A percentile compares a stretch with the other conserved stretches of the same genome.
phyloP scores from a whole-genome alignment of 2,797 vertebrate genomes.

The Tolypeutes matacus region DNA sequence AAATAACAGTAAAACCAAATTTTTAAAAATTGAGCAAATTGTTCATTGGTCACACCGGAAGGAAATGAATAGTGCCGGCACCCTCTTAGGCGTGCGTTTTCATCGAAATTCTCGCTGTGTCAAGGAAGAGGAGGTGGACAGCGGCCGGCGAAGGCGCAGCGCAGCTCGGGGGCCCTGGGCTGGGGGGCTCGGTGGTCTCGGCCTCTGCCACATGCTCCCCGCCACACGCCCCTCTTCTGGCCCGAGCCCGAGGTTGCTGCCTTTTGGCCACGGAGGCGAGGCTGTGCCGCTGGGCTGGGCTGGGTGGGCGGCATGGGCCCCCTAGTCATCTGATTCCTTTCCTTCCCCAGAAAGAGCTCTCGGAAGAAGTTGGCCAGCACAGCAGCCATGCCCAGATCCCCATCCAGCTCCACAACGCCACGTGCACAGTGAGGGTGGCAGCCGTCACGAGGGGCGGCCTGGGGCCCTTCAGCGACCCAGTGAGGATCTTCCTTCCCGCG shows the following conservation, averaged over 20 bases:
- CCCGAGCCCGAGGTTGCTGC: no score
- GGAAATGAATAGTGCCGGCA: neutral
- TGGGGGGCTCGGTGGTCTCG: neutral
- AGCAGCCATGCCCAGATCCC: constrained; percentile 79
- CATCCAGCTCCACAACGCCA: constrained; percentile 90
- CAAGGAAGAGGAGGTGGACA: neutral
- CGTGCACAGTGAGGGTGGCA: constrained; percentile 92
- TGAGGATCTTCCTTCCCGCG: constrained; percentile 90
- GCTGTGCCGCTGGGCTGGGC: neutral
- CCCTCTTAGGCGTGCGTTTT: neutral
- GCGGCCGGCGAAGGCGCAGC: no score
- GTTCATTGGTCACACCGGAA: neutral
- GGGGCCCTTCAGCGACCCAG: constrained; percentile 91
- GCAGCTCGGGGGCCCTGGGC: neutral
- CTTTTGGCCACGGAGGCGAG: no score
- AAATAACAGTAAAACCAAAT: neutral
- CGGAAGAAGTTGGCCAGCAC: constrained; percentile 42
- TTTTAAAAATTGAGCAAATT: neutral
- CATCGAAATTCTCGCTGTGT: neutral
- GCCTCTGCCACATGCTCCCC: no score
- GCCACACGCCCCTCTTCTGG: no score
- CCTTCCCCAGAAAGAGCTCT: constrained; percentile 80
- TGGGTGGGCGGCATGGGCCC: fast-evolving
- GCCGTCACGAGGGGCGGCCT: constrained; percentile 93
- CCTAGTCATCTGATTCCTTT: constrained; percentile 13